phyloP scores from a whole-genome alignment of 2,888 invertebrate species.

The Eupithecia pulchellata region DNA sequence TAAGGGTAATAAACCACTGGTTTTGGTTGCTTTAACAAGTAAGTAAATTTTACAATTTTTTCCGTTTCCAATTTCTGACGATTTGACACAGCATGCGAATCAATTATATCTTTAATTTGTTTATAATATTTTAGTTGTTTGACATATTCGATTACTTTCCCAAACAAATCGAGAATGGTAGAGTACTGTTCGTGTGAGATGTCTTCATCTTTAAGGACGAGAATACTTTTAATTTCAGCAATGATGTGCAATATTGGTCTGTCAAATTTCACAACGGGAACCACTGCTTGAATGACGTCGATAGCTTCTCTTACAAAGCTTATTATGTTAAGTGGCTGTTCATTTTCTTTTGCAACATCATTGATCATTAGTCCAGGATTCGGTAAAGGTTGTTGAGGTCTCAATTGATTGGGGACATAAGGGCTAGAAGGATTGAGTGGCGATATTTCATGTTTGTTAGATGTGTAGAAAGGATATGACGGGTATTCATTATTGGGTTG shows the following conservation, averaged over 20 bases:
- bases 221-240: constrained; percentile 19
- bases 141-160: constrained; percentile 35
- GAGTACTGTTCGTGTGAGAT: constrained; percentile 31
- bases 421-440: neutral
- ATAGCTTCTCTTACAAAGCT: constrained; percentile 25
- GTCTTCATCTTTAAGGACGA: constrained; percentile 19
- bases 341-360: neutral
- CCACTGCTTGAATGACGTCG: constrained; percentile 10
- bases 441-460: neutral
- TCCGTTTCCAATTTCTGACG: constrained; percentile 55
- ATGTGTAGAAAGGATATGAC: neutral
- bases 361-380: neutral
- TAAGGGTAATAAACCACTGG: constrained; percentile 60
- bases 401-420: neutral
- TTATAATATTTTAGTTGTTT: constrained; percentile 41
- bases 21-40: constrained; percentile 59
- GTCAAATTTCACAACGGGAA: constrained; percentile 26
- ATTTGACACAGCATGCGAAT: constrained; percentile 50
- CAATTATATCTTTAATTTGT: constrained; percentile 46
- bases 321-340: constrained; percentile 10
- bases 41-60: constrained; percentile 67
- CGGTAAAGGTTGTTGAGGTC: neutral
- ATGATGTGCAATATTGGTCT: constrained; percentile 19
- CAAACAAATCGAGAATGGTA: constrained; percentile 32
- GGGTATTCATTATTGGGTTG: neutral